Evolutionary conservation across 2,888 invertebrate genomes (phyloP), one percentile per base, ranked within the genome.

Genomic region (Pycnomerus fuliginosus): DNA sequence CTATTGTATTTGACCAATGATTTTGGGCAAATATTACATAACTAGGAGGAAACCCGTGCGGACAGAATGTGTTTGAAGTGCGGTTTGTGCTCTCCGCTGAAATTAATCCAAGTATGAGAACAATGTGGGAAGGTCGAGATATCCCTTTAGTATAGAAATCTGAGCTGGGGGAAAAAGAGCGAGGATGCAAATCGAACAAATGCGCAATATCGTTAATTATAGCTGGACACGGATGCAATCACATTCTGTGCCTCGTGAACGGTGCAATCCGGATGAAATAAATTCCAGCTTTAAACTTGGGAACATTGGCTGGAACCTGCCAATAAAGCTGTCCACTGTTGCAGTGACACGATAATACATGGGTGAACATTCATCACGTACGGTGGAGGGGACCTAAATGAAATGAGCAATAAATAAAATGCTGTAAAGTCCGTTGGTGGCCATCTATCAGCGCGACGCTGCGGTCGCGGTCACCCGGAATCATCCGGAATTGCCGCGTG

Each of bases 351-450:
- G 56, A 62, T 67, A 67, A 69, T 64, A 64, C 69, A 67, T 66
- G 63, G 65, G 56, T 55, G 58, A 61, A 64, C 68, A 68, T 69
- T 67, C 65, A 69, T 69, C 68, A 69, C 67, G 53, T 51, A 41
- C 31, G 45, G 44, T 41, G 48, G 48, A 35, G 37, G 49, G 52
- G 56, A 51, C 49, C 53, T 44, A 64, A 66, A 65, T 65, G 66
- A 70, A 70, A 67, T 67, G 67, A 68, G 63, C 67, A 67, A 69
- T 70, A 69, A 69, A 68, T 68, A 70, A 70, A 69, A 68, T 58
- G 65, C 58, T 60, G 61, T 51, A 60, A 61, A 62, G 62, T 63
- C 58, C 60, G 51, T 56, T 55, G 53, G 55, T 54, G 59, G 62
- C 56, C 62, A 60, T 60, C 60, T 58, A 61, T 62, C 62, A 20